Conservation (phyloP, 2,888 invertebrate species). For the Drosophila paramelanica region DNA sequence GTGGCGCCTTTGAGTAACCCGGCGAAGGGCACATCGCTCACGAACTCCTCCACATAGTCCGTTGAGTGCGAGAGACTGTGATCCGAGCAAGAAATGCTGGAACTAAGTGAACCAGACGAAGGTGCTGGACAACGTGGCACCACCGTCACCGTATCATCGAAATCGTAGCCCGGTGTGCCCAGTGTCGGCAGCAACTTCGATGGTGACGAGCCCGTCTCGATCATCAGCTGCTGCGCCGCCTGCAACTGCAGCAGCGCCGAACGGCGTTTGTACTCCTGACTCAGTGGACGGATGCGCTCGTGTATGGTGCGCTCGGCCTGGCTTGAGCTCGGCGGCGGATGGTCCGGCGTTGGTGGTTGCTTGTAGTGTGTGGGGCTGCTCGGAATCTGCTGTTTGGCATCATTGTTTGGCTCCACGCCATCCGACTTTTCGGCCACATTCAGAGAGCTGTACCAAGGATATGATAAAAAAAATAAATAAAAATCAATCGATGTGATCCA, state of each 20-base stretch:
- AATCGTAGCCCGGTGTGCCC: slow-evolving; percentile 73
- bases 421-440: slow-evolving; percentile 63
- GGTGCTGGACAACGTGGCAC: slow-evolving; percentile 71
- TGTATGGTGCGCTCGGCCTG: slow-evolving; percentile 96
- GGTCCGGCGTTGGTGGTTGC: slow-evolving; percentile 97
- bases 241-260: slow-evolving; percentile 77
- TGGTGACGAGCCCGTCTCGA: slow-evolving; percentile 79
- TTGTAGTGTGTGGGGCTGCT: slow-evolving; percentile 95
- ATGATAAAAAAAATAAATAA: too few species aligned
- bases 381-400: slow-evolving; percentile 86
- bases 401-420: slow-evolving; percentile 77
- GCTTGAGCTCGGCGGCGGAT: slow-evolving; percentile 95
- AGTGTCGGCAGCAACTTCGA: slow-evolving; percentile 68
- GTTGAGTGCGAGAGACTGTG: slow-evolving; percentile 89
- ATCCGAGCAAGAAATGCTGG: slow-evolving; percentile 90
- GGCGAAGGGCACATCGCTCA: slow-evolving; percentile 93
- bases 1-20: slow-evolving; percentile 94
- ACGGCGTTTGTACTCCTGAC: slow-evolving; percentile 89
- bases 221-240: slow-evolving; percentile 76
- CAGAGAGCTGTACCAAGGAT: slow-evolving; percentile 49
- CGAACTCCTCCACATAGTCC: slow-evolving; percentile 93
- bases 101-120: slow-evolving; percentile 89
- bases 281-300: slow-evolving; percentile 94
- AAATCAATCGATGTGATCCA: too few species aligned
- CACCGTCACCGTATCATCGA: slow-evolving; percentile 78